Conservation (phyloP, 2,797 vertebrate genomes). For the Champsocephalus esox region DNA sequence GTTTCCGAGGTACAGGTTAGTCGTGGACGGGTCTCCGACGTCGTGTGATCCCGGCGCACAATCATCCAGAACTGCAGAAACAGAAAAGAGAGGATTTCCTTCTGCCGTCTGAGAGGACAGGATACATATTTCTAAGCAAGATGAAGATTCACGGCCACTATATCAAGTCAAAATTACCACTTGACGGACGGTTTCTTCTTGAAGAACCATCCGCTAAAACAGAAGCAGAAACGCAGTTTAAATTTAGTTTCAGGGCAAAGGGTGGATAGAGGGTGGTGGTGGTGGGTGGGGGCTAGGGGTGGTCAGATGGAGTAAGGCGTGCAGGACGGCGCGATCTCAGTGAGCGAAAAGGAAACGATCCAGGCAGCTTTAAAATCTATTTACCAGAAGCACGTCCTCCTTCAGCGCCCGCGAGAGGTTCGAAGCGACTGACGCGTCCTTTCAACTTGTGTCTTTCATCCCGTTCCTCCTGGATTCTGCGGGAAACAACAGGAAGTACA, state of each 20-base stretch:
- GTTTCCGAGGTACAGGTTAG: conserved; percentile 98
- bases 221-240: conserved; percentile 82
- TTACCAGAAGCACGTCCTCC: conserved; percentile 92
- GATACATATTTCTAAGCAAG: conserved; percentile 54
- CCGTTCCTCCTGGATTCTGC: conserved; percentile 97
- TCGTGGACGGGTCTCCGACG: conserved; percentile 98
- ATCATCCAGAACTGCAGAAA: conserved; percentile 93
- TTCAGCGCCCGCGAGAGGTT: conserved; percentile 92
- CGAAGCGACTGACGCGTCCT: conserved; percentile 97
- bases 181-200: conserved; percentile 98
- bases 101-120: conserved; percentile 46
- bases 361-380: conserved; percentile 61
- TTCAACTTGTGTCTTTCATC: conserved; percentile 97
- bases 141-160: conserved; percentile 74
- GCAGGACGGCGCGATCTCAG: conserved; percentile 39
- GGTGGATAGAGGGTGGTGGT: conserved; percentile 33
- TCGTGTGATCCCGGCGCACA: conserved; percentile 98
- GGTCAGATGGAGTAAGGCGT: conserved; percentile 32
- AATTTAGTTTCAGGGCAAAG: conserved; percentile 78
- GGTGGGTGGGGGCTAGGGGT: neutral
- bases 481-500: conserved; percentile 28
- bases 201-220: conserved; percentile 96
- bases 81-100: conserved; percentile 65
- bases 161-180: conserved; percentile 92
- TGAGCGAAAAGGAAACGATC: conserved; percentile 25